phyloP scores from a whole-genome alignment of 1,140 invertebrate species.

The Drosophila baimaii region DNA sequence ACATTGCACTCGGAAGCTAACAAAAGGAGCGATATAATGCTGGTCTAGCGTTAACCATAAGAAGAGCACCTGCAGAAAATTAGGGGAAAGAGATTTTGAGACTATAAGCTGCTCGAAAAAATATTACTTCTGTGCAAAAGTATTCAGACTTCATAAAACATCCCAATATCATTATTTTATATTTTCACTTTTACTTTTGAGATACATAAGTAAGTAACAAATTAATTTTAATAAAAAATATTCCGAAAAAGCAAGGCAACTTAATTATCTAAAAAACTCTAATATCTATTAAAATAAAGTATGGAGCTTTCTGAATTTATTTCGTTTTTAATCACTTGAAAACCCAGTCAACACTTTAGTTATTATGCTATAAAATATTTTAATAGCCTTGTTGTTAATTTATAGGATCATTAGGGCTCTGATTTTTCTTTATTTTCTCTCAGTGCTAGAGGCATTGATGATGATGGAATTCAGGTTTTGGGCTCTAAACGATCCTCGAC shows the following conservation, averaged over 20 bases:
- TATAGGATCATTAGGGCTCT: background rate
- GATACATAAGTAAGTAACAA: too few relatives aligned
- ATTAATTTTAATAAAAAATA: too few relatives aligned
- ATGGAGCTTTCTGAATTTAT: background rate
- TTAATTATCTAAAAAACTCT: too few relatives aligned
- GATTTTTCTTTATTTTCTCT: background rate
- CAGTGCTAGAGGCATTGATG: constrained; percentile 20
- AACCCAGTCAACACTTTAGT: background rate
- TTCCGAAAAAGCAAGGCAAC: too few relatives aligned
- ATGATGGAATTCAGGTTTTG: constrained; percentile 65
- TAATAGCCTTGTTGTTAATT: background rate
- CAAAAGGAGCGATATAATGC: constrained; percentile 12
- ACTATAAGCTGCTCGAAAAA: background rate
- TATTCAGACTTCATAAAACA: too few relatives aligned
- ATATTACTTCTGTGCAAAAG: too few relatives aligned
- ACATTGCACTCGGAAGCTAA: constrained; percentile 34
- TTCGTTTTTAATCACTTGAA: background rate
- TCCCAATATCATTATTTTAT: too few relatives aligned
- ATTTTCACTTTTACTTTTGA: too few relatives aligned
- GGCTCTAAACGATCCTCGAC: constrained; percentile 51
- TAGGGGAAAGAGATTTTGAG: too few relatives aligned
- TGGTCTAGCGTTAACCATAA: constrained; percentile 1
- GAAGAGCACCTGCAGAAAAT: constrained; percentile 3
- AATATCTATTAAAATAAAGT: too few relatives aligned
- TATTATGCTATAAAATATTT: background rate